Evolutionary conservation across 2,888 invertebrate species (phyloP), one percentile per base, ranked within the genome.

Genomic region (Enchytraeus crypticus): DNA sequence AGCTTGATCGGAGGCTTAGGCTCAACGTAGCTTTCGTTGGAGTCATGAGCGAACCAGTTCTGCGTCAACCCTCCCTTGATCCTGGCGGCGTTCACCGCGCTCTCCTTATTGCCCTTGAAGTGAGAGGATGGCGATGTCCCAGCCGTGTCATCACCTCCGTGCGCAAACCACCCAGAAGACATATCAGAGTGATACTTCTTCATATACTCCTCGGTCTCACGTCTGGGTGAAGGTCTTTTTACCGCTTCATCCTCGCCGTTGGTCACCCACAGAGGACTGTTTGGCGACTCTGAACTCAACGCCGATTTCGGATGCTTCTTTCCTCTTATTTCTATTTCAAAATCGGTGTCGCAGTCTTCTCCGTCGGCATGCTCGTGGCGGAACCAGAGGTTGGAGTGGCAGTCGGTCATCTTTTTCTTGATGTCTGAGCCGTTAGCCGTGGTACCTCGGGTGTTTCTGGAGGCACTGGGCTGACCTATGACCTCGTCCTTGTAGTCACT

Each of bases 1-100:
- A 43, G 29, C 57, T 57, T 57, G 1, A 18, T 26, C n/a, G 30
- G 45, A 1, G 57, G 57, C 21, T 21, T 27, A 8, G 57, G 57
- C 8, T n/a, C 43, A 11, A 38, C 38, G 23, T 54, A 54, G 46
- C 14, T 11, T n/a, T 4, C 2, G 33, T 46, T 46, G 2, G 45
- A 27, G 3, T 57, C 57, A 32, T 57, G 57, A 11, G 29, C 32
- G 46, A 57, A 57, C 57, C 57, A 57, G n/a, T 29, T 32, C 47
- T 57, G 45, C 46, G 57, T 46, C 8, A 8, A 38, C 29, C 46
- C 57, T 5, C 57, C 57, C 47, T 57, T 57, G 3, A 33, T 26
- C 21, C 57, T 43, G 5, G 1, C 18, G 23, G 57, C 57, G 32
- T 45, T 57, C 47, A 27, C 46, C 0, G 27, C 57, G 18, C 57